phyloP scores from a whole-genome alignment of 2,113 vertebrate genomes.

The Dolichallabes microphthalmus region DNA sequence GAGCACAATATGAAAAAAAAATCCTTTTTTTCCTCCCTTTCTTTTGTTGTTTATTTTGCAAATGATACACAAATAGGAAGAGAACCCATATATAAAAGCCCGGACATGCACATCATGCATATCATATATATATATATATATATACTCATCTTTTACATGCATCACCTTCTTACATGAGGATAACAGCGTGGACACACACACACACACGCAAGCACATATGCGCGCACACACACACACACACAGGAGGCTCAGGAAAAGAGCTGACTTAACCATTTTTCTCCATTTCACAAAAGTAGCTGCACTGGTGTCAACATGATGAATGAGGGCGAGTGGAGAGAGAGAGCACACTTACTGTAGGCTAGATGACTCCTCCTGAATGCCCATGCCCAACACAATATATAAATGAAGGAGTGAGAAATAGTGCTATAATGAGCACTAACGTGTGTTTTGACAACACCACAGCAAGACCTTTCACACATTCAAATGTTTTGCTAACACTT shows the following conservation, averaged over 20 bases:
- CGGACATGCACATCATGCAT: not conserved
- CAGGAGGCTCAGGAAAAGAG: conserved; percentile 67
- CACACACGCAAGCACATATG: conserved; percentile 50
- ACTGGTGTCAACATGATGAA: conserved; percentile 77
- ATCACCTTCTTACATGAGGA: conserved; percentile 36
- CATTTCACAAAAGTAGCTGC: conserved; percentile 75
- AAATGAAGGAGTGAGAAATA: conserved; percentile 58
- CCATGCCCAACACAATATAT: conserved; percentile 53
- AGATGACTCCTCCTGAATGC: conserved; percentile 49
- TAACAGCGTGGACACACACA: not conserved
- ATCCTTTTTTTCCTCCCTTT: not conserved
- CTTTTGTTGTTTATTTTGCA: not conserved
- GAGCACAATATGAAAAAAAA: not conserved
- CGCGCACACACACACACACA: conserved; percentile 35
- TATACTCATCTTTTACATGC: conserved; percentile 20
- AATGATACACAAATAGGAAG: not conserved
- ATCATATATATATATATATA: not conserved
- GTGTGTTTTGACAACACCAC: conserved; percentile 52
- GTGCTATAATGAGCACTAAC: conserved; percentile 57
- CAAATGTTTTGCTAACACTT: conserved; percentile 46
- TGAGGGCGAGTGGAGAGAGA: conserved; percentile 52
- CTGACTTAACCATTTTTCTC: conserved; percentile 78
- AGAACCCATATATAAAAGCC: not conserved
- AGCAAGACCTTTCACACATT: conserved; percentile 50
- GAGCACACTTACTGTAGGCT: conserved; percentile 51